Evolutionary conservation across 2,888 invertebrate species (phyloP).

Genomic region (Calameuta filiformis): DNA sequence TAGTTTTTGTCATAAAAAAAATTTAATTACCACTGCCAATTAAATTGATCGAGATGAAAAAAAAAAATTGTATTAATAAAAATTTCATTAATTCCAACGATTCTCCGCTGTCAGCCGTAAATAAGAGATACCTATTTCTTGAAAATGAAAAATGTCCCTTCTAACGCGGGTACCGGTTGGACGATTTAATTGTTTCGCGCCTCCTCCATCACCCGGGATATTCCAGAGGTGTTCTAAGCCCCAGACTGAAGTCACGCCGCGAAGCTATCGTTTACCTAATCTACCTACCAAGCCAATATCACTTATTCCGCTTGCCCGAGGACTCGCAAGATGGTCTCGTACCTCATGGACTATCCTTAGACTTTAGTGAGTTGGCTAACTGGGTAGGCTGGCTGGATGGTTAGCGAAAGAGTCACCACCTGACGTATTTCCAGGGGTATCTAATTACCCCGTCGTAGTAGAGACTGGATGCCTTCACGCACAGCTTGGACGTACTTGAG

Average conservation of each 20-base stretch:
- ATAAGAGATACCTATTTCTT: too few species aligned
- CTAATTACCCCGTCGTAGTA: conserved; percentile 52
- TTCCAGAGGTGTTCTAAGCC: background rate
- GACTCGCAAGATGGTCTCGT: background rate
- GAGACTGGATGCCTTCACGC: conserved; percentile 46
- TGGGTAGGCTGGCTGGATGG: background rate
- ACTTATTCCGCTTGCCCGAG: conserved; percentile 28
- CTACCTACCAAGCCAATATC: conserved; percentile 48
- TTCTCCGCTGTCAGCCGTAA: too few species aligned
- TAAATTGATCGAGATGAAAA: too few species aligned
- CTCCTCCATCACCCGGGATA: background rate
- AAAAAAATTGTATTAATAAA: too few species aligned
- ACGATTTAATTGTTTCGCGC: background rate
- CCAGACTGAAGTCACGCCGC: conserved; percentile 10
- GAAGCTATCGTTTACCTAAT: conserved; percentile 44
- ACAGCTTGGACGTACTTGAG: conserved; percentile 16
- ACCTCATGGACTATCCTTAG: background rate
- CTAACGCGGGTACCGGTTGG: background rate
- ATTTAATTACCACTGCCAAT: too few species aligned
- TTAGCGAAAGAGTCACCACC: conserved; percentile 33
- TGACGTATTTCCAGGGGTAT: conserved; percentile 61
- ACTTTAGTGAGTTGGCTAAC: background rate
- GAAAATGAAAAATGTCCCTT: too few species aligned
- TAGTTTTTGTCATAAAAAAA: too few species aligned
- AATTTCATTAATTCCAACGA: too few species aligned